Evolutionary conservation across 1,140 invertebrate genomes (phyloP).

Genomic region (Cotesia chilonis): DNA sequence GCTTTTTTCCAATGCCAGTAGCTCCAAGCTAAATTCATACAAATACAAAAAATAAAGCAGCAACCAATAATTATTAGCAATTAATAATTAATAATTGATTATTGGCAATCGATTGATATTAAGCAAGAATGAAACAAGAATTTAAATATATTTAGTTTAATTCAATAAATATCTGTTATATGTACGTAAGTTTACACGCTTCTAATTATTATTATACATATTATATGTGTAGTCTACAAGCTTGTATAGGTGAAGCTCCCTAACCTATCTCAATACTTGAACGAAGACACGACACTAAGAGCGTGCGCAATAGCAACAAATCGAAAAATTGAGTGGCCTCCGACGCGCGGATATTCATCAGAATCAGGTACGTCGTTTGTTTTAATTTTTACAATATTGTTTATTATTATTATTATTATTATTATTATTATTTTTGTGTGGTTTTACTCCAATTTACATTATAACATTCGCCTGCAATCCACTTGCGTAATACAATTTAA

Average conservation of each 20-base stretch:
- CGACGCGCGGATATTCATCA: slow-evolving; percentile 20
- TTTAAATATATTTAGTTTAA: too few species aligned
- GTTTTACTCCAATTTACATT: slow-evolving; percentile 2
- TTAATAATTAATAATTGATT: neutral
- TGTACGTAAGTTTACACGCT: too few species aligned
- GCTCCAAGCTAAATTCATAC: neutral
- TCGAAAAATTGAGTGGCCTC: slow-evolving; percentile 12
- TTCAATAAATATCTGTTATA: too few species aligned
- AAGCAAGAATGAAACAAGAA: too few species aligned
- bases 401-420: slow-evolving; percentile 26
- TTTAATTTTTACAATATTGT: slow-evolving; percentile 31
- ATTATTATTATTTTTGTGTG: slow-evolving; percentile 7
- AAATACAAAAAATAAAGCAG: neutral
- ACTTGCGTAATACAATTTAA: neutral
- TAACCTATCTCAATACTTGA: slow-evolving; percentile 20
- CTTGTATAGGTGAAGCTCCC: slow-evolving; percentile 25
- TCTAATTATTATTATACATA: too few species aligned
- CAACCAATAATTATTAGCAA: neutral
- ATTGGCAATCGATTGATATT: too few species aligned
- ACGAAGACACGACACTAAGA: slow-evolving; percentile 1
- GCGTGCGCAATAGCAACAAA: neutral
- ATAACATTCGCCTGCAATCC: neutral
- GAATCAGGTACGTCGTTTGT: slow-evolving; percentile 29
- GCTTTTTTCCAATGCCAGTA: slow-evolving; percentile 19
- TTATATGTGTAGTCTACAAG: slow-evolving; percentile 12